phyloP scores from a whole-genome alignment of 92 coral and sea anemone genomes.

The Epizoanthus illoricatus region DNA sequence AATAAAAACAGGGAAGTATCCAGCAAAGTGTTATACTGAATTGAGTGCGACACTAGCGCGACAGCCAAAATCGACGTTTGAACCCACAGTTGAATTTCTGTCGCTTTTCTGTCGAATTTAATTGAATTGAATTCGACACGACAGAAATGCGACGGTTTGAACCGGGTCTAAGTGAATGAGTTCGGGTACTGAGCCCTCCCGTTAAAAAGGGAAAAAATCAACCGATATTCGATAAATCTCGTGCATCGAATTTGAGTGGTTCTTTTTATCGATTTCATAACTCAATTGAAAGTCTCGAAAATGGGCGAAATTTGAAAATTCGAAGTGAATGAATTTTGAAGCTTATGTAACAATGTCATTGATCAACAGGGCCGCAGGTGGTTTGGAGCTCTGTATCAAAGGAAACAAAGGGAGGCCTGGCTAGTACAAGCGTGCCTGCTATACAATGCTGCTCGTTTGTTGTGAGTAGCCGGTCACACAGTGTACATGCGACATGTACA shows the following conservation, averaged over 20 bases:
- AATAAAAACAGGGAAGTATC: no score
- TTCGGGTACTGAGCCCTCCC: no score
- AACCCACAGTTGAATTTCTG: no score
- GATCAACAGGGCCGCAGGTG: conserved; percentile 22
- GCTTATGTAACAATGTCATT: not conserved
- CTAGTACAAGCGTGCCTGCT: not conserved
- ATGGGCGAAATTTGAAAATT: not conserved
- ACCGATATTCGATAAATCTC: no score
- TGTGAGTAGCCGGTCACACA: not conserved
- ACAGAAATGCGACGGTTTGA: no score
- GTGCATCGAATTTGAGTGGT: not conserved
- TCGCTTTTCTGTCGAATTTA: no score
- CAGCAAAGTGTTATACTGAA: no score
- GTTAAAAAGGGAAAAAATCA: no score
- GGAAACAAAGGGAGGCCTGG: not conserved
- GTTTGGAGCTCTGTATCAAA: conserved; percentile 5
- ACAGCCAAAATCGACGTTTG: no score
- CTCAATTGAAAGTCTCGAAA: not conserved
- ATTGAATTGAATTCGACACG: no score
- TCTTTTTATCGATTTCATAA: no score
- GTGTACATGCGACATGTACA: conserved; percentile 1
- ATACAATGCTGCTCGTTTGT: not conserved
- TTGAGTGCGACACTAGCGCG: no score
- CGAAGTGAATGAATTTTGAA: not conserved
- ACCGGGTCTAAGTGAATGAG: not conserved